Evolutionary conservation across 2,113 vertebrate species (phyloP).

Genomic region (Oxygymnocypris stewartii): DNA sequence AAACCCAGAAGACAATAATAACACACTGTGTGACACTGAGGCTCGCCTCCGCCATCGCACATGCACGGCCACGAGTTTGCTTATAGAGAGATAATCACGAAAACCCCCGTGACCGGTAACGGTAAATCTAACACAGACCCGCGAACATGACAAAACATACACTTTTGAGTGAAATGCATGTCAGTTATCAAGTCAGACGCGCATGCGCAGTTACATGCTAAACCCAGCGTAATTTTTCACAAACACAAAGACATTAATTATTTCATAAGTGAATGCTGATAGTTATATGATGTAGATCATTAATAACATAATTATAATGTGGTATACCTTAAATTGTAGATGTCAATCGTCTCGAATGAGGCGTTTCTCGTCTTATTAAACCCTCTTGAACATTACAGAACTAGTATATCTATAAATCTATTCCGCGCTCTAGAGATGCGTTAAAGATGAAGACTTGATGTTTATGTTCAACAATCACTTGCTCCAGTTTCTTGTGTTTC

Average conservation of each 20-base stretch:
- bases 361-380: slow-evolving; percentile 15
- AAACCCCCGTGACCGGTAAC: too few relatives aligned
- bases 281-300: neutral
- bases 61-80: slow-evolving; percentile 28
- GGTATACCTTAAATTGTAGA: neutral
- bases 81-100: neutral
- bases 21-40: neutral
- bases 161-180: neutral
- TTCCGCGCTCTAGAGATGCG: too few relatives aligned
- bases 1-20: neutral
- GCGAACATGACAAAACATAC: neutral
- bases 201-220: neutral
- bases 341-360: neutral
- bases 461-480: slow-evolving; percentile 32
- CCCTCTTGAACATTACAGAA: neutral
- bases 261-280: neutral
- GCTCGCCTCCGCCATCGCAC: slow-evolving; percentile 7
- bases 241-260: neutral
- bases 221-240: neutral
- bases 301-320: neutral
- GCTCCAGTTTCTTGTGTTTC: slow-evolving; percentile 27
- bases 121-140: neutral
- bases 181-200: neutral
- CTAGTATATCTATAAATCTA: neutral
- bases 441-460: neutral